These are phyloP conservation scores for Craseonycteris thonglongyai DNA, from an alignment of 2,113 vertebrate genomes.

Conservation along the genomic window DNA sequence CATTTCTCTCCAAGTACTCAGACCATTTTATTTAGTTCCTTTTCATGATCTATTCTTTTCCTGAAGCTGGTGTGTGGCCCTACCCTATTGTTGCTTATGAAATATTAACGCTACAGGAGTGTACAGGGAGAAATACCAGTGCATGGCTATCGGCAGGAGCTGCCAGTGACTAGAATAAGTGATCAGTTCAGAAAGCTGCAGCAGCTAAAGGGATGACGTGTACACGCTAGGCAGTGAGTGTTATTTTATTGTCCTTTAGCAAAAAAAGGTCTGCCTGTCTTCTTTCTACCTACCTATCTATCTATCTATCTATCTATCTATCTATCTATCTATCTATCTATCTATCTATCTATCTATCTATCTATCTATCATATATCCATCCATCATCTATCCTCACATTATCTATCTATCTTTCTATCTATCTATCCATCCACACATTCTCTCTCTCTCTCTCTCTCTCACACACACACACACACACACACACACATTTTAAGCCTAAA, in stretches of 20 bases:
- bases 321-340: no score
- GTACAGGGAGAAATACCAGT: not conserved
- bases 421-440: no score
- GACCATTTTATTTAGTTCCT: slow-evolving; percentile 20
- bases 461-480: no score
- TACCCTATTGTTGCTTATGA: slow-evolving; percentile 34
- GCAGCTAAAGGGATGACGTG: not conserved
- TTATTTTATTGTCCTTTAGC: not conserved
- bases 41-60: not conserved
- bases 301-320: no score
- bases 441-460: no score
- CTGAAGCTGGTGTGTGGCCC: not conserved
- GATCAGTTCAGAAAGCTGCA: not conserved
- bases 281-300: no score
- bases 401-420: no score
- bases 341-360: no score
- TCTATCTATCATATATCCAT: no score
- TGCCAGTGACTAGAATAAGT: not conserved
- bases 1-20: slow-evolving; percentile 14
- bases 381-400: no score
- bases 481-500: no score
- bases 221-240: not conserved
- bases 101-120: slow-evolving; percentile 27
- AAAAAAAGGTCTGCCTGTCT: no score
- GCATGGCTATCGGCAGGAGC: not conserved